A percentile compares a stretch with the other conserved stretches of the same genome.
Evolutionary conservation across 2,797 vertebrate species (phyloP).

Genomic region (Muraenolepis orangiensis): DNA sequence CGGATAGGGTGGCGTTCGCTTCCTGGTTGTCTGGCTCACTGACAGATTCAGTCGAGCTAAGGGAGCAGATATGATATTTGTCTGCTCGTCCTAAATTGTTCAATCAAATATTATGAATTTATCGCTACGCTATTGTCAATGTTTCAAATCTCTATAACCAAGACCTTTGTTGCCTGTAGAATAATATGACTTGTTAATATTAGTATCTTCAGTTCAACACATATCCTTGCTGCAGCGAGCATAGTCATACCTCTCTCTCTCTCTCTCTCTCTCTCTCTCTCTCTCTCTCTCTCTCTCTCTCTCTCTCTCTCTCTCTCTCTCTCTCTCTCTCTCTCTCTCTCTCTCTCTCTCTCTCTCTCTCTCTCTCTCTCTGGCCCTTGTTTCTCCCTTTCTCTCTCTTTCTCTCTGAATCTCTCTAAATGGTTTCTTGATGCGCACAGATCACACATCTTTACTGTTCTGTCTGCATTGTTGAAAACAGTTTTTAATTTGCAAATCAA

Average conservation of each 20-base stretch:
- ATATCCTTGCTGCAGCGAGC: no score
- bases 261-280: no score
- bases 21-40: no score
- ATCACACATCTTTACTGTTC: not conserved
- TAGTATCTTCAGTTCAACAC: not conserved
- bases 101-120: not conserved
- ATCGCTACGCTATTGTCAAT: not conserved
- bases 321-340: not conserved
- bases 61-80: not conserved
- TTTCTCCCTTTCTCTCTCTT: not conserved
- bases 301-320: not conserved
- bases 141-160: not conserved
- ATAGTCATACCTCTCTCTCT: no score
- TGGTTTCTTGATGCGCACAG: not conserved
- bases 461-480: not conserved
- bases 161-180: not conserved
- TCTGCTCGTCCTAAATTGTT: not conserved
- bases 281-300: not conserved
- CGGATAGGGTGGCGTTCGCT: conserved; percentile 5
- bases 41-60: not conserved
- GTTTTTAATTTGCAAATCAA: no score
- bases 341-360: not conserved
- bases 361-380: not conserved
- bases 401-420: not conserved
- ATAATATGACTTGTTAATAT: not conserved